Base-by-base conservation (phyloP, 2,797 vertebrate genomes). In the Periparus ater region DNA sequence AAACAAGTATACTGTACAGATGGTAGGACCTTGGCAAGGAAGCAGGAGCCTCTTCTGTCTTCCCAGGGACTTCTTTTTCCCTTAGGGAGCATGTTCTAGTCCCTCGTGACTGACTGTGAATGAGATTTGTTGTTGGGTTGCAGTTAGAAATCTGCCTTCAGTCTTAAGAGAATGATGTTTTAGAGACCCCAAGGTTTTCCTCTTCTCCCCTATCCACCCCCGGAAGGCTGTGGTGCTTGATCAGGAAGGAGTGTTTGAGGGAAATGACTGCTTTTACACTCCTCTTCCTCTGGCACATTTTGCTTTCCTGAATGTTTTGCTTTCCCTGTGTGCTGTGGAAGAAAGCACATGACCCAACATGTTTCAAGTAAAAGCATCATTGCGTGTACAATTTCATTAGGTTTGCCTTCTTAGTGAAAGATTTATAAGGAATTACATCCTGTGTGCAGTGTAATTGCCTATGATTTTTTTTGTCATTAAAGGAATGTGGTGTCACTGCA, bases 251-350 rank as follows among this genome's bases (percentile, higher is more conserved):
- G 48, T 9, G 45, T 60, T 77, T 47, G 54, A 47, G 81, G 84
- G 29, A 85, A 94, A 89, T 88, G 23, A 42, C 73, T 78, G 76
- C 54, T 85, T 88, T 96, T 81, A 65, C 73, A 63, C 82, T 93
- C 70, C 91, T 86, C 82, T 93, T 96, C 89, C 92, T 95, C 89
- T 94, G 70, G 66, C 70, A 85, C 51, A 78, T 86, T 86, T 89
- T 71, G 47, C 58, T 88, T 88, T 85, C 89, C 82, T 84, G 55
- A 77, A 89, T 74, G 70, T 66, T 94, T 92, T 89, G 82, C 60
- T 91, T 86, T 96, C 89, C 36, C 70, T 63, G 26, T 48, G 25
- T 70, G 66, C 62, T 91, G 63, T 76, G 71, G 85, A 75, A 93
- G 76, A 91, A 50, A 91, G 70, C 89, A 90, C 93, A 91, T 71